Evolutionary conservation across 2,797 vertebrate genomes (phyloP).

Genomic region (Gymnopithys bicolor): DNA sequence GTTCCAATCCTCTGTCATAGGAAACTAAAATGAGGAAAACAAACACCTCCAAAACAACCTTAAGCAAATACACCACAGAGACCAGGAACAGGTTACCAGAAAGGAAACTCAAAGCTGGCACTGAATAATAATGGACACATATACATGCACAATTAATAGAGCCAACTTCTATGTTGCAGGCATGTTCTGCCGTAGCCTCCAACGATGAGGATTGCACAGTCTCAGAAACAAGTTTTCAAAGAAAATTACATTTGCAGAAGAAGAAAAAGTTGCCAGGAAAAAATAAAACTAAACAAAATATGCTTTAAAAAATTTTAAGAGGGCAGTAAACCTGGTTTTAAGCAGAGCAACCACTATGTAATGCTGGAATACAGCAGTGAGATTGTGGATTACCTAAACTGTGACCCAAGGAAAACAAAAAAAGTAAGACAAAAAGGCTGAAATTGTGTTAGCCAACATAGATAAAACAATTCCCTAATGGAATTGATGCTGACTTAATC

Average conservation of each 20-base stretch:
- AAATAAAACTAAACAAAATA: neutral
- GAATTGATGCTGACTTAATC: conserved; percentile 43
- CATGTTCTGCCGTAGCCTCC: neutral
- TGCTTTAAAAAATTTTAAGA: neutral
- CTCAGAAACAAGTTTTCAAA: neutral
- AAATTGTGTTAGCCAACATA: neutral
- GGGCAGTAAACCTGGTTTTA: neutral
- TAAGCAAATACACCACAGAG: neutral
- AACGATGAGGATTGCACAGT: neutral
- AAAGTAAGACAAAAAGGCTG: neutral
- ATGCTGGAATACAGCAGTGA: neutral
- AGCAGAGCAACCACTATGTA: neutral
- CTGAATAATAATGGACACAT: neutral
- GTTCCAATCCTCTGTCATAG: neutral
- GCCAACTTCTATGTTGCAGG: neutral
- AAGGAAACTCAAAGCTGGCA: neutral
- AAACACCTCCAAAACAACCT: neutral
- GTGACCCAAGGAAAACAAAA: neutral
- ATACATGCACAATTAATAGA: neutral
- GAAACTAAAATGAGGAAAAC: neutral
- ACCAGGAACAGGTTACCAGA: neutral
- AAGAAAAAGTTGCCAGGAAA: neutral
- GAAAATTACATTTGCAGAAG: neutral
- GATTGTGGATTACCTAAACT: neutral
- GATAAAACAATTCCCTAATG: conserved; percentile 1